Base-by-base conservation (phyloP, 2,797 vertebrate species). In the Hafferia zeledoni region DNA sequence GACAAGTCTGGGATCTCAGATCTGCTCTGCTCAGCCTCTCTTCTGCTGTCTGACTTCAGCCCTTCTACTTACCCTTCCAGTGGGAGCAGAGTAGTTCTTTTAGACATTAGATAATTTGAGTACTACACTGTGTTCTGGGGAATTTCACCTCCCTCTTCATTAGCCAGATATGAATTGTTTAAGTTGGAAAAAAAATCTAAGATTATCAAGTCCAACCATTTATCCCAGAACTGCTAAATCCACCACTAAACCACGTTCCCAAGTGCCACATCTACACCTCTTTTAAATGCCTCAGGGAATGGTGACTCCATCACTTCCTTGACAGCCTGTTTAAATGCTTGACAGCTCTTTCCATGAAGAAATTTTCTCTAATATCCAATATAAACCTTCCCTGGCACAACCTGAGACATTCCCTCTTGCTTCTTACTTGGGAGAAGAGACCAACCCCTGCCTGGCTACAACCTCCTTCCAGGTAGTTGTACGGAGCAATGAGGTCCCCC, bases 401-500 rank as follows among this genome's bases (percentile, higher is more conserved):
- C 18, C 30, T 41, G 25, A 83, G 67, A 30, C 17, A 17, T 59
- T 78, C 53, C 22, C 33, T 72, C 59, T 35, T 28, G 6, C 39
- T 78, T 84, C 25, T 27, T 78, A 35, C 11, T 16, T 24, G 33
- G 30, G 15, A 71, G 30, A 77, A 46, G 39, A 46, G 25, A 71
- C 8, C 25, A 46, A 28, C 6, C 2, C 6, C 4, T 44, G 23
- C 13, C 4, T 19, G n/a, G 49, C 13, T 64, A 35, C 15, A 64
- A 10, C 20, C 30, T 83, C 39, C 20, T 41, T 65, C 31, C 33
- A 71, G 25, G 30, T 4, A 9, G 20, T 19, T 64, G 30, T 46
- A 65, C 15, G 19, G 50, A 39, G 17, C 20, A 27, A 1, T 14
- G 44, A 52, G 44, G 10, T 23, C 0, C 0, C 17, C 19, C 31